A percentile compares a stretch with the other conserved stretches of the same genome.
phyloP scores from a whole-genome alignment of 2,113 vertebrate species.

The Aepyceros melampus region DNA sequence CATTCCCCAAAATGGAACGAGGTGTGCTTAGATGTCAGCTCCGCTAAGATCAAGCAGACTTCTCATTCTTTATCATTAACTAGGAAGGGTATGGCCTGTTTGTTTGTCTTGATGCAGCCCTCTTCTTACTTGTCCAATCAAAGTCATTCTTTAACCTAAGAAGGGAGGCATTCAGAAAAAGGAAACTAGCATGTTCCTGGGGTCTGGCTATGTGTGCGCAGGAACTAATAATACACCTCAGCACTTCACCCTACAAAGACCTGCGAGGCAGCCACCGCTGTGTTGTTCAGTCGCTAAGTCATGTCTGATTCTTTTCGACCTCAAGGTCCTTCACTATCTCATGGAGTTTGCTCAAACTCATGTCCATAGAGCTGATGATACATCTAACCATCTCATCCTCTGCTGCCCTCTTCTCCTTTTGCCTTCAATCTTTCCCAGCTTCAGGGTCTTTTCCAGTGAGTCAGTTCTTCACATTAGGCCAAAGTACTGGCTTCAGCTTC shows the following conservation, averaged over 20 bases:
- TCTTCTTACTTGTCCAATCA: background rate
- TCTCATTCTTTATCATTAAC: background rate
- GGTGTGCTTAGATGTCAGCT: background rate
- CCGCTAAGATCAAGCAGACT: background rate
- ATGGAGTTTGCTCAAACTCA: background rate
- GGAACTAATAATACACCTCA: background rate
- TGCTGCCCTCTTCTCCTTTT: background rate
- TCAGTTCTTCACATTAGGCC: background rate
- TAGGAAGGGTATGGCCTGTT: background rate
- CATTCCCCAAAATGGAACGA: background rate
- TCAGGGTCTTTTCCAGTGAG: background rate
- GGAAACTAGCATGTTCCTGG: background rate
- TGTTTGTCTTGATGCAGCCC: background rate
- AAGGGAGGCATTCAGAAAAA: background rate
- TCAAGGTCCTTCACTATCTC: background rate
- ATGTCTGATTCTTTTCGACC: background rate
- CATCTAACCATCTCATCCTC: background rate
- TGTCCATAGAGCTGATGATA: background rate
- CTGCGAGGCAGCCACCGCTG: rapidly evolving
- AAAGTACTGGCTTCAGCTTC: background rate
- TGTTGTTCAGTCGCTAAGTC: background rate
- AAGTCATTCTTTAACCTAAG: background rate
- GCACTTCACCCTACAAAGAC: background rate
- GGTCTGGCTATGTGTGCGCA: no score
- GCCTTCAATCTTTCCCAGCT: background rate